phyloP scores from a whole-genome alignment of 2,797 vertebrate genomes.

The Kryptolebias ocellatus region DNA sequence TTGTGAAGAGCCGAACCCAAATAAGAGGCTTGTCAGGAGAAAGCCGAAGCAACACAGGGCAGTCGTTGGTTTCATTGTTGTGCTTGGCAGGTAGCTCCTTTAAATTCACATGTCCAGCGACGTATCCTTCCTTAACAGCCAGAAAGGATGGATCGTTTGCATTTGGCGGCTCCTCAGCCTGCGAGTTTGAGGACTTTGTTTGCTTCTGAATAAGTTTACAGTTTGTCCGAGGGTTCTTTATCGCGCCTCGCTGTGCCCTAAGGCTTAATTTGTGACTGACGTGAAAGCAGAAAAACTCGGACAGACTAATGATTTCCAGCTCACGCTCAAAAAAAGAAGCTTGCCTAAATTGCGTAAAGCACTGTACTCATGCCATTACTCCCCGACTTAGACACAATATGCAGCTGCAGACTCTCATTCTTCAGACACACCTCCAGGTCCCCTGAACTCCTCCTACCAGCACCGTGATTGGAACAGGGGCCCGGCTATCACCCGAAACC shows the following conservation, averaged over 20 bases:
- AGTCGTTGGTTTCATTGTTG: conserved; percentile 80
- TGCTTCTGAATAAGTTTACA: conserved; percentile 63
- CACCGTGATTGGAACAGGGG: conserved; percentile 71
- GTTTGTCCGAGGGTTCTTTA: conserved; percentile 48
- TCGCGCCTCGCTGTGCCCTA: conserved; percentile 26
- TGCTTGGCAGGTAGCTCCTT: conserved; percentile 76
- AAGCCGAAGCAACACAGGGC: conserved; percentile 76
- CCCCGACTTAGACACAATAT: conserved; percentile 78
- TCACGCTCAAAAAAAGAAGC: conserved; percentile 54
- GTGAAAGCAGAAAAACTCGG: conserved; percentile 11
- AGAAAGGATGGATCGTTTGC: conserved; percentile 44
- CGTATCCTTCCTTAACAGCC: conserved; percentile 67
- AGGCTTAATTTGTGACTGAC: conserved; percentile 16
- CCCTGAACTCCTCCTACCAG: conserved; percentile 60
- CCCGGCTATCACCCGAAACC: conserved; percentile 49
- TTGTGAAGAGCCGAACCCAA: conserved; percentile 78
- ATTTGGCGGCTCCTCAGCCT: conserved; percentile 43
- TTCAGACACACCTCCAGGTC: conserved; percentile 75
- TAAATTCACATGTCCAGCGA: conserved; percentile 85
- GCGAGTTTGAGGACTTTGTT: conserved; percentile 71
- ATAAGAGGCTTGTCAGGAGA: conserved; percentile 75
- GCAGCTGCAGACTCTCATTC: conserved; percentile 76
- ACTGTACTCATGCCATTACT: conserved; percentile 80
- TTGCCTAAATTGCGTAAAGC: conserved; percentile 75
- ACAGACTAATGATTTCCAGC: conserved; percentile 49